A percentile compares a stretch with the other conserved stretches of the same genome.
These are phyloP conservation scores for Poeciliopsis gracilis DNA, from an alignment of 2,797 vertebrate species.

Conservation along the genomic window DNA sequence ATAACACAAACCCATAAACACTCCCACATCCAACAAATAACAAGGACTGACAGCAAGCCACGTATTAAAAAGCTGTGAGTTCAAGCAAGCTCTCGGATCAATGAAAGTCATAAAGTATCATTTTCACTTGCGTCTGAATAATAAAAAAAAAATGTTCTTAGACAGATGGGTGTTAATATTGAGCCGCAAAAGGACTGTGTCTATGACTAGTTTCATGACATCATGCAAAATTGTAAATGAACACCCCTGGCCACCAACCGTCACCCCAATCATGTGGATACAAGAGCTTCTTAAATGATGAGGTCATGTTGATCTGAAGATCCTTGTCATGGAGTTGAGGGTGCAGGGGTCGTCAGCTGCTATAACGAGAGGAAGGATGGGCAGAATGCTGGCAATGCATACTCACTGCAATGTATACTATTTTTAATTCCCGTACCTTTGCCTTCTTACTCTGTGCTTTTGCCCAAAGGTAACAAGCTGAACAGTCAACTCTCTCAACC, in stretches of 20 bases:
- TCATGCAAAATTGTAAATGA: conserved; percentile 76
- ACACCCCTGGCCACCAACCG: conserved; percentile 57
- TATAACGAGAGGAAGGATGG: conserved; percentile 70
- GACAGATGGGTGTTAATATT: conserved; percentile 31
- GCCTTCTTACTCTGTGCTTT: conserved; percentile 31
- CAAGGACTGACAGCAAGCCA: conserved; percentile 60
- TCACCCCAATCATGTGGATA: conserved; percentile 66
- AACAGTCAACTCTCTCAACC: too few species aligned
- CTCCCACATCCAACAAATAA: conserved; percentile 49
- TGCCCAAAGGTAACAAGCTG: not conserved
- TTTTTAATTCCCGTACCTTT: conserved; percentile 48
- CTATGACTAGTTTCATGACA: conserved; percentile 72
- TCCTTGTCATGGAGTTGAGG: conserved; percentile 55
- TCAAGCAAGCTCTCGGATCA: conserved; percentile 20
- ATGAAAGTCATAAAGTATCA: conserved; percentile 10
- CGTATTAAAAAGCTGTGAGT: conserved; percentile 48
- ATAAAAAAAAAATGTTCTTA: not conserved
- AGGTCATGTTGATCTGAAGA: conserved; percentile 77
- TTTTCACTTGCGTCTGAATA: conserved; percentile 1
- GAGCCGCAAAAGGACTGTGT: conserved; percentile 50
- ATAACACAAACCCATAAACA: conserved; percentile 72
- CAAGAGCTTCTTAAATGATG: conserved; percentile 74
- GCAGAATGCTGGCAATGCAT: conserved; percentile 66
- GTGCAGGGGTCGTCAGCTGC: conserved; percentile 21
- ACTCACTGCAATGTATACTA: conserved; percentile 60